Evolutionary conservation across 1,140 invertebrate species (phyloP), one percentile per base, ranked within the genome.

Genomic region (Nomia melanderi): DNA sequence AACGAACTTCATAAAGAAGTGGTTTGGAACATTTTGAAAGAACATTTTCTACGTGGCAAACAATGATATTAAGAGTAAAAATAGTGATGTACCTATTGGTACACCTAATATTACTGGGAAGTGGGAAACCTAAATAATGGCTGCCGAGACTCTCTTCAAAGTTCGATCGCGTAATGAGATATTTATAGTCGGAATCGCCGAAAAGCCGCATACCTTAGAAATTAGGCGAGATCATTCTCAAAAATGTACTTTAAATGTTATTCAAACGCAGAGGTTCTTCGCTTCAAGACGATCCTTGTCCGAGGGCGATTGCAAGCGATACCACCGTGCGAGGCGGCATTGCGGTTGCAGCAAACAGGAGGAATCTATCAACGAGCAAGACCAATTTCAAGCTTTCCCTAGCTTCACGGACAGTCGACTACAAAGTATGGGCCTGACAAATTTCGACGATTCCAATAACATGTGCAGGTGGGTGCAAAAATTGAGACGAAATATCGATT

Each of bases 391-490:
- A 5, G 75, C 83, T 31, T 92, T 92, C 74, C 91, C 91, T 4
- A 90, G 88, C 70, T 80, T 91, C 25, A 80, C 83, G 1, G 88
- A 91, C 41, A 29, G 50, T 31, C 86, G 74, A 33, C 63, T 91
- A 8, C 79, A 88, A 60, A 73, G 84, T 66, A 86, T 86, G 2
- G 89, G 87, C n/a, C 83, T 92, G 27, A 80, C 87, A 3, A 89
- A 73, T 75, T 73, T 81, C 9, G 57, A 83, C 0, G 88, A 89
- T 25, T 74, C 71, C 20, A 86, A 89, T 17, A 70, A 67, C 1
- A 74, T 86, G 31, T 63, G 70, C 31, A 87, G 79, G 89, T 90
- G 14, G 20, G 41, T 44, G 12, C 12, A 2, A 39, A 39, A 11
- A 7, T 39, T 11, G 36, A 39, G 36, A 39, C 6, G 36, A 7